These are phyloP conservation scores for Origma solitaria DNA, from an alignment of 2,113 vertebrate genomes.

Conservation along the genomic window DNA sequence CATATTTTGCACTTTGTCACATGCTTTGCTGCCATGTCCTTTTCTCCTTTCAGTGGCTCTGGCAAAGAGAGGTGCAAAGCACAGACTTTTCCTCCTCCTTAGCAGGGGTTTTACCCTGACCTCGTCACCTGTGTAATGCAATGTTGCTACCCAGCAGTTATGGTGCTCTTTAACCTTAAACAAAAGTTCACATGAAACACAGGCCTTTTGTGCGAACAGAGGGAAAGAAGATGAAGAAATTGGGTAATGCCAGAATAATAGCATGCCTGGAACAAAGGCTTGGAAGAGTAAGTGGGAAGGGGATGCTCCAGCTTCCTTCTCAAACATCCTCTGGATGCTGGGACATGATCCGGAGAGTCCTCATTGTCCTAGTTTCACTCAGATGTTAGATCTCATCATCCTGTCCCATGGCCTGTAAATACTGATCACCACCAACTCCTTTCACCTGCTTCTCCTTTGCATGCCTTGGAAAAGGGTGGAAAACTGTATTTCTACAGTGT, in stretches of 20 bases:
- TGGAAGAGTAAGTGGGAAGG: background rate
- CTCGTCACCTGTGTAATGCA: accelerated
- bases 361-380: background rate
- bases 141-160: background rate
- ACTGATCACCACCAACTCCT: background rate
- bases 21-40: background rate
- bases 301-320: background rate
- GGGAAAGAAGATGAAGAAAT: conserved; percentile 10
- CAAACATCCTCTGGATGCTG: background rate
- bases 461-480: background rate
- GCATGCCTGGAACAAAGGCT: background rate
- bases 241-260: background rate
- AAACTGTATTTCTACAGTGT: background rate
- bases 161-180: background rate
- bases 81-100: background rate
- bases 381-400: background rate
- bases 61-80: background rate
- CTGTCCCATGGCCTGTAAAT: background rate
- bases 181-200: background rate
- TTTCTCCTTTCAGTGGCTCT: background rate
- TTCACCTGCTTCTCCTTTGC: background rate
- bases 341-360: background rate
- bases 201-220: conserved; percentile 2
- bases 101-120: background rate
- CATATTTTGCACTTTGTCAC: background rate